Conservation (phyloP, 2,113 vertebrate species). For the Myrmecophaga tridactyla region DNA sequence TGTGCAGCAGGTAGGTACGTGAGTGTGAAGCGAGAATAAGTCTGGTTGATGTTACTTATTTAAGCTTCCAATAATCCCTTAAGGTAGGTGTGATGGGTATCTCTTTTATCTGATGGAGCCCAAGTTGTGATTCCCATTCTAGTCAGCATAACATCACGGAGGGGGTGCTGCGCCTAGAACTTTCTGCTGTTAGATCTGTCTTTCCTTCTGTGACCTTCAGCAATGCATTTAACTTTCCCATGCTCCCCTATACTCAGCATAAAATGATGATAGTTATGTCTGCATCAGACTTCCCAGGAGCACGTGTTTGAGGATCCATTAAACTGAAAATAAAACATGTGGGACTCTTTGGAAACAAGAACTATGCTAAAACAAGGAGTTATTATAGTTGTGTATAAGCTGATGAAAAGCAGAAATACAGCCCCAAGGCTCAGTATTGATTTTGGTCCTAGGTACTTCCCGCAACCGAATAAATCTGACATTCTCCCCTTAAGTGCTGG, state of each 20-base stretch:
- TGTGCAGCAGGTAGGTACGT: not conserved
- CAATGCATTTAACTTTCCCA: not conserved
- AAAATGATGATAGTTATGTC: conserved; percentile 41
- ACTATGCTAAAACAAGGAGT: conserved; percentile 76
- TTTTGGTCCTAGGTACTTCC: conserved; percentile 64
- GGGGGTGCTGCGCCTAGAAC: not conserved
- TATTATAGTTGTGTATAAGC: conserved; percentile 54
- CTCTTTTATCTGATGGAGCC: not conserved
- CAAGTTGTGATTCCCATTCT: not conserved
- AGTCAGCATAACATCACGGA: not conserved
- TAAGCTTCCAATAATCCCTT: not conserved
- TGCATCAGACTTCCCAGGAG: conserved; percentile 28
- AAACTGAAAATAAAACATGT: conserved; percentile 68
- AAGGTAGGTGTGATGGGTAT: not conserved
- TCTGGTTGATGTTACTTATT: not conserved
- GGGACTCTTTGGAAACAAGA: conserved; percentile 64
- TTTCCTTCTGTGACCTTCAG: conserved; percentile 38
- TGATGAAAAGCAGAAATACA: conserved; percentile 71
- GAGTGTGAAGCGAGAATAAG: not conserved
- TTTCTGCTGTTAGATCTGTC: not conserved
- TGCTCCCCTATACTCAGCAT: not conserved
- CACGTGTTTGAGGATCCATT: conserved; percentile 60
- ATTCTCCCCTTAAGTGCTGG: conserved; percentile 20
- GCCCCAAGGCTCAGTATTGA: conserved; percentile 72
- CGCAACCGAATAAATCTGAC: conserved; percentile 61